Conservation (phyloP, 2,113 vertebrate genomes). For the Neotoma lepida region DNA sequence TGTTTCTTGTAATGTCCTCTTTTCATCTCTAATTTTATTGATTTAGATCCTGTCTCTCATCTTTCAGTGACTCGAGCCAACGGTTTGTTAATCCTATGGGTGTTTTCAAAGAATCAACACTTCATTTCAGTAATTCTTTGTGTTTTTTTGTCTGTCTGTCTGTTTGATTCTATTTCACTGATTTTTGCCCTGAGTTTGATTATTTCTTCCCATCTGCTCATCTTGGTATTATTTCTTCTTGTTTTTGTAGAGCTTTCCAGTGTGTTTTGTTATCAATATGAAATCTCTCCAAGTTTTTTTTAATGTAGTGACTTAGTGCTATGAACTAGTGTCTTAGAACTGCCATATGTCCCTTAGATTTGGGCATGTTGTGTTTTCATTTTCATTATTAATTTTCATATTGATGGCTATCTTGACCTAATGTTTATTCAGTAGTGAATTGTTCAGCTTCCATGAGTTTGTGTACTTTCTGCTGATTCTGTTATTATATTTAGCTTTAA, state of each 20-base stretch:
- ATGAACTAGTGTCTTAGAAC: background rate
- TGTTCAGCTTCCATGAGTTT: background rate
- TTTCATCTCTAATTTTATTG: background rate
- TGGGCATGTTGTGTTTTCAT: background rate
- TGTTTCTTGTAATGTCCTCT: background rate
- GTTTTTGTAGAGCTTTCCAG: background rate
- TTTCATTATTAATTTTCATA: background rate
- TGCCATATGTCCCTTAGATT: background rate
- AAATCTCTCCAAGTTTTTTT: background rate
- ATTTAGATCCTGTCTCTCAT: background rate
- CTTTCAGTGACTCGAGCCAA: background rate
- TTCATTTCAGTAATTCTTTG: background rate
- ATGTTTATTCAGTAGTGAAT: background rate
- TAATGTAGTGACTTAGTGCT: background rate
- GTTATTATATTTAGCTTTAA: background rate
- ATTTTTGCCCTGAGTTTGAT: background rate
- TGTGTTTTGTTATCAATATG: background rate
- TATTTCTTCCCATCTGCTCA: background rate
- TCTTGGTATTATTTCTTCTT: background rate
- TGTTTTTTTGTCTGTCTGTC: background rate
- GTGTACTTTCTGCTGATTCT: background rate
- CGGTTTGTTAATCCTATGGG: background rate
- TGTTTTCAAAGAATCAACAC: background rate
- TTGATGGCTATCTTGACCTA: background rate
- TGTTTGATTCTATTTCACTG: background rate